These are phyloP conservation scores for Abrostola tripartita DNA, from an alignment of 2,888 invertebrate genomes.

Conservation along the genomic window DNA sequence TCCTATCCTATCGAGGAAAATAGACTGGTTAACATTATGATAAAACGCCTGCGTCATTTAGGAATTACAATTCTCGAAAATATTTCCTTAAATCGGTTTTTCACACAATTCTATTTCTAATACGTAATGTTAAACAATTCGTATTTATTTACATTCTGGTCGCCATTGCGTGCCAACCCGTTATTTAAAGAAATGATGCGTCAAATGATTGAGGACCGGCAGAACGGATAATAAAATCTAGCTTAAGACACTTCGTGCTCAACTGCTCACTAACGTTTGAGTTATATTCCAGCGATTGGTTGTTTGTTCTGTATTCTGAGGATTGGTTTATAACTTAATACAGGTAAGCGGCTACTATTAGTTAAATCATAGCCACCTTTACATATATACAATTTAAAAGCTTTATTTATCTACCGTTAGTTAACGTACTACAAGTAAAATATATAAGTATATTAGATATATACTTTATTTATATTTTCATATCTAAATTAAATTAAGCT, in stretches of 20 bases:
- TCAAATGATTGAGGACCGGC: neutral
- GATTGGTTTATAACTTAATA: too few species aligned
- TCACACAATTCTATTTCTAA: neutral
- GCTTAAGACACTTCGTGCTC: neutral
- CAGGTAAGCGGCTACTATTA: too few species aligned
- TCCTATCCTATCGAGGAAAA: too few species aligned
- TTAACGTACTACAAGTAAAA: too few species aligned
- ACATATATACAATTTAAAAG: too few species aligned
- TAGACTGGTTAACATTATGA: neutral
- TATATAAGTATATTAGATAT: too few species aligned
- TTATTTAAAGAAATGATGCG: neutral
- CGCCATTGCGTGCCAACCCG: neutral
- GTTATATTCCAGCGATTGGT: neutral
- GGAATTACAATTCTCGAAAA: neutral
- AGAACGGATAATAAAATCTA: neutral
- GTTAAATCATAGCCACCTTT: too few species aligned
- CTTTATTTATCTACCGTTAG: too few species aligned
- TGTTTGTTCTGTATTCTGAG: too few species aligned
- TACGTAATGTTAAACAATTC: neutral
- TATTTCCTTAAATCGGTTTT: too few species aligned
- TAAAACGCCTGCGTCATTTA: neutral
- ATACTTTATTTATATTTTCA: too few species aligned
- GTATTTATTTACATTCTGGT: neutral
- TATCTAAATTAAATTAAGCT: too few species aligned
- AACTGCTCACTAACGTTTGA: neutral